A percentile compares a stretch with the other conserved stretches of the same genome.
These are phyloP conservation scores for Sphenopsis melanotis DNA, from an alignment of 2,797 vertebrate species.

Conservation along the genomic window DNA sequence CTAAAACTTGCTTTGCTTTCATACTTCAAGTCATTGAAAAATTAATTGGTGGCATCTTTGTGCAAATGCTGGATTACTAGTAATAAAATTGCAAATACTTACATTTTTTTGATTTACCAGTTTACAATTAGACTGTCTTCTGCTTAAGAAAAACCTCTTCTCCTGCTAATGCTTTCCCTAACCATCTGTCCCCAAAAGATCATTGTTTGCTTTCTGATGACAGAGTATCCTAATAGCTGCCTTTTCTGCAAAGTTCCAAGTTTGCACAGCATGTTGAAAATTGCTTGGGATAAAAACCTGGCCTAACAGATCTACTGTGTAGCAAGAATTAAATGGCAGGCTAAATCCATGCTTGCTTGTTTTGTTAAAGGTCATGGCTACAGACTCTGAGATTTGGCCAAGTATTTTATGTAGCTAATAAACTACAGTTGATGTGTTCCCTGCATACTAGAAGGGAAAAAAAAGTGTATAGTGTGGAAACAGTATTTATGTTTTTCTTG, in stretches of 20 bases:
- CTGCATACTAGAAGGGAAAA: neutral
- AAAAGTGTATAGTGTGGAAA: neutral
- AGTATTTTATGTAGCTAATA: neutral
- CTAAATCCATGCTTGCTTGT: neutral
- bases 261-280: neutral
- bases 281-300: neutral
- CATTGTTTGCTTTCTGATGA: neutral
- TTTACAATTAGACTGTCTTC: neutral
- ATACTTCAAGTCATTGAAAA: neutral
- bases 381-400: neutral
- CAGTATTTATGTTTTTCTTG: neutral
- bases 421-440: neutral
- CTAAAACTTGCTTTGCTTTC: neutral
- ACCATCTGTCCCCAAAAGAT: neutral
- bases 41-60: neutral
- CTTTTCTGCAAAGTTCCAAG: neutral
- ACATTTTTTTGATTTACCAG: neutral
- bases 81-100: neutral
- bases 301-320: neutral
- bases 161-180: neutral
- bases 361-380: neutral
- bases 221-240: neutral
- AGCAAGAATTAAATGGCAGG: neutral
- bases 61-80: neutral
- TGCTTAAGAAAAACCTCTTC: neutral